phyloP scores from a whole-genome alignment of 37 sponge, comb jelly and placozoan species.

The Diacarnus erythraeanus region DNA sequence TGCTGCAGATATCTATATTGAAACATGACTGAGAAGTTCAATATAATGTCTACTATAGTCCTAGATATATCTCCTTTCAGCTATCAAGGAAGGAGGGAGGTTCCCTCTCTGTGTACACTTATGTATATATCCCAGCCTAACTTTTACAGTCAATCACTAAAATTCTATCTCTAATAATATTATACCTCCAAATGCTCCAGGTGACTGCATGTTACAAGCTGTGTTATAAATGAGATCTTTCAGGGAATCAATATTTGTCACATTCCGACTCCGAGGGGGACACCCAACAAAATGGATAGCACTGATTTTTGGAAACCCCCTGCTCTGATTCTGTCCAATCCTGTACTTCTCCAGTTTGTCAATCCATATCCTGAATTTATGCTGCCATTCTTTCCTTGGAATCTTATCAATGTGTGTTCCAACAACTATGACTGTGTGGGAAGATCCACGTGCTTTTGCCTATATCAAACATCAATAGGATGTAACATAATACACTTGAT shows the following conservation, averaged over 20 bases:
- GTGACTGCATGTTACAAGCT: slow-evolving; percentile 52
- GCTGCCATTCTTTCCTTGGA: slow-evolving; percentile 7
- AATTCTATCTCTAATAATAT: too few species aligned
- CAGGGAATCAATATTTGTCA: slow-evolving; percentile 16
- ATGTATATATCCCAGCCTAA: too few species aligned
- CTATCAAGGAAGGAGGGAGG: too few species aligned
- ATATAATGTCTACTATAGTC: too few species aligned
- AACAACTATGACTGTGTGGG: slow-evolving; percentile 58
- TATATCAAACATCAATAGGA: slow-evolving; percentile 5
- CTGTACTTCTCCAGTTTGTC: slow-evolving; percentile 37
- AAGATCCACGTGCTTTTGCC: slow-evolving; percentile 28
- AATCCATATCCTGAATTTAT: background rate
- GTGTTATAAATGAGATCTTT: slow-evolving; percentile 47
- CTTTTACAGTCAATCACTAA: too few species aligned
- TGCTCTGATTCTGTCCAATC: slow-evolving; percentile 13
- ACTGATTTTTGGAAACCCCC: slow-evolving; percentile 34
- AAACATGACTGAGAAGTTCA: too few species aligned
- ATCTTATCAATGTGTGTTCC: slow-evolving; percentile 67
- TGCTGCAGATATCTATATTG: too few species aligned
- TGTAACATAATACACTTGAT: too few species aligned
- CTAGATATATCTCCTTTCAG: too few species aligned
- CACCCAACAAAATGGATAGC: slow-evolving; percentile 47
- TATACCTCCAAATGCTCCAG: slow-evolving; percentile 23
- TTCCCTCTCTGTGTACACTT: too few species aligned
- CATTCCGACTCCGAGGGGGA: background rate